Conservation (phyloP, 1,140 invertebrate species). For the Coptotermes formosanus region DNA sequence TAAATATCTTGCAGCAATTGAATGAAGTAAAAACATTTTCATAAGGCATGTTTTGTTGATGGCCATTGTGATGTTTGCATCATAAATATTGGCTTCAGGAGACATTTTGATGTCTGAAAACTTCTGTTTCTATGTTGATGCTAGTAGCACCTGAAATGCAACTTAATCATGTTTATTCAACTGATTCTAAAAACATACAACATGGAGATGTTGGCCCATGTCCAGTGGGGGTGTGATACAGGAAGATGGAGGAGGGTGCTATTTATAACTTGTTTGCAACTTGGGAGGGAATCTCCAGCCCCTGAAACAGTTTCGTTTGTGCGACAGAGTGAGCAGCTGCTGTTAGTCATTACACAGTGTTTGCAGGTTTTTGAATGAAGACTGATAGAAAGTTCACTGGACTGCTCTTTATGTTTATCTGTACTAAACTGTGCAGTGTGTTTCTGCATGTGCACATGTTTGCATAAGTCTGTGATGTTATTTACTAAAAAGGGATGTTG, state of each 20-base stretch:
- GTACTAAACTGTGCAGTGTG: not conserved
- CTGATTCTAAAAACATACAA: not conserved
- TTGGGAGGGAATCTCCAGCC: constrained; percentile 22
- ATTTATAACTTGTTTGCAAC: constrained; percentile 22
- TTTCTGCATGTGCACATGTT: not conserved
- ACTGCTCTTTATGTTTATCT: not conserved
- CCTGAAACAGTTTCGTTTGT: not conserved
- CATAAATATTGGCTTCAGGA: too few species aligned
- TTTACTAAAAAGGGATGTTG: too few species aligned
- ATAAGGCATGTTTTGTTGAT: too few species aligned
- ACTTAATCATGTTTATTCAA: not conserved
- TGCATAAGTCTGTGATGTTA: not conserved
- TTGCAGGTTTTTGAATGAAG: not conserved
- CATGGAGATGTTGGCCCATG: constrained; percentile 1
- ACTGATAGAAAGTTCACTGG: not conserved
- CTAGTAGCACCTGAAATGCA: too few species aligned
- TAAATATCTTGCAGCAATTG: too few species aligned
- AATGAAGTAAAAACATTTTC: too few species aligned
- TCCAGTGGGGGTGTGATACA: constrained; percentile 8
- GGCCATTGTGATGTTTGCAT: too few species aligned
- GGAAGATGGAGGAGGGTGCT: constrained; percentile 11
- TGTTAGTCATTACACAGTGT: not conserved
- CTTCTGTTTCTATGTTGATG: too few species aligned
- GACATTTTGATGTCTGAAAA: too few species aligned
- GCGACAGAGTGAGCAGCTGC: not conserved